Base-by-base conservation (phyloP, 2,888 invertebrate species). In the Lithophane ornitopus region DNA sequence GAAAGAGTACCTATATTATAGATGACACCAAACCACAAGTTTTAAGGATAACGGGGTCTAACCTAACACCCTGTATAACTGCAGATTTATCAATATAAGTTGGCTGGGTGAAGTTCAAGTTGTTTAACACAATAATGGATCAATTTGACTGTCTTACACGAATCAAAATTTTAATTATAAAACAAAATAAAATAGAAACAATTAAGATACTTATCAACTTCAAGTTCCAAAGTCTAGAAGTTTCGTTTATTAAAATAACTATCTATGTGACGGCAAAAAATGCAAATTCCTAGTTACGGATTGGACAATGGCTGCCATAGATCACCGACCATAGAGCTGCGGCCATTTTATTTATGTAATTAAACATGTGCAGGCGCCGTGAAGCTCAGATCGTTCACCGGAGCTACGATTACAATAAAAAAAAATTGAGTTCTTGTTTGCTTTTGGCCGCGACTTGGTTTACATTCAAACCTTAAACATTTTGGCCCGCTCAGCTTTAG, bases 291-390 rank as follows among this genome's bases (percentile, higher is more conserved):
- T 87, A 81, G 82, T 80, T 86, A 84, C 80, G 82, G 83, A 82
- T 86, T 83, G 84, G 82, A 83, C 81, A 80, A 88, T 84, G 81
- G 80, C 85, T 84, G 81, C 89, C 94, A 95, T 95, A 95, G 89
- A 88, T 92, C 94, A 94, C 94, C 69, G 69, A 61, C 52, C 75
- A 80, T 63, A 74, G 80, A 80, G 59, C 34, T 59, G 63, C 86
- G 84, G 86, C 81, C 84, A 83, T 85, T 84, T 85, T 88, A 89
- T 88, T 89, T 90, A 84, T 90, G 92, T 93, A 95, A 95, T 95
- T 94, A 94, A 91, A 87, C 85, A 85, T 92, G 94, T 87, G 89
- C 94, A 93, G 80, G 76, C 85, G 77, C 93, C 95, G 95, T 94
- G 95, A 93, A 91, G 87, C 82, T 69, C 73, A 90, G 93, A 91